Conservation (phyloP, 2,797 vertebrate genomes). For the Karalla daura region DNA sequence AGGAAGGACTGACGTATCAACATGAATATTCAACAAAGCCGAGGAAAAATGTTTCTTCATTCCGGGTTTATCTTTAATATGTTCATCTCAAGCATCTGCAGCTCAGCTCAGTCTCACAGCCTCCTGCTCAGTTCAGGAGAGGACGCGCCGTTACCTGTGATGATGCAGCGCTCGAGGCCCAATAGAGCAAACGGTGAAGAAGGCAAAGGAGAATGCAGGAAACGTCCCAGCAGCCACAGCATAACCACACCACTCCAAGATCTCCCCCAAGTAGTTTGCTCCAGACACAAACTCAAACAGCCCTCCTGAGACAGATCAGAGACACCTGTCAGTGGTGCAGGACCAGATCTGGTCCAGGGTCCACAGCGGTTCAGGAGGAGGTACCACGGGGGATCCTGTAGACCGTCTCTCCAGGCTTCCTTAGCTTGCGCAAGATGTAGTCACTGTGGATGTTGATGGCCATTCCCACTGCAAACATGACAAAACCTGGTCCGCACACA, state of each 20-base stretch:
- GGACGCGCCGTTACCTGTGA: too few relatives aligned
- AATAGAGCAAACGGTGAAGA: slow-evolving; percentile 90
- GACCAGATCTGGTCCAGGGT: too few relatives aligned
- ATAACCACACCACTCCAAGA: slow-evolving; percentile 93
- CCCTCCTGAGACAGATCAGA: slow-evolving; percentile 82
- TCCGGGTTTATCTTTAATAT: too few relatives aligned
- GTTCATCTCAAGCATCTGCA: too few relatives aligned
- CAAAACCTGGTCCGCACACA: slow-evolving; percentile 76
- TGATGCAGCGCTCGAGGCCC: slow-evolving; percentile 89
- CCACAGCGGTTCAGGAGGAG: too few relatives aligned
- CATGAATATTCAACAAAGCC: too few relatives aligned
- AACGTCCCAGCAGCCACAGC: slow-evolving; percentile 89
- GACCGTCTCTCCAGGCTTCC: slow-evolving; percentile 87
- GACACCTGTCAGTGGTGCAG: background rate
- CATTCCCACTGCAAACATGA: slow-evolving; percentile 89
- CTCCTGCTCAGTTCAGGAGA: too few relatives aligned
- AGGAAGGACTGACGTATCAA: too few relatives aligned
- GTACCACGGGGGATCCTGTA: slow-evolving; percentile 92
- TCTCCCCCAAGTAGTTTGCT: slow-evolving; percentile 94
- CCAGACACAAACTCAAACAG: slow-evolving; percentile 91
- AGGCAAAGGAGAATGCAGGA: slow-evolving; percentile 87
- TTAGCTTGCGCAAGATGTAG: slow-evolving; percentile 84
- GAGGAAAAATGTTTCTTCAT: too few relatives aligned
- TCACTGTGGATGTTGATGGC: slow-evolving; percentile 95
- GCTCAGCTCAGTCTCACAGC: too few relatives aligned